These are phyloP conservation scores for Acronicta psi DNA, from an alignment of 2,888 invertebrate genomes.

Conservation along the genomic window DNA sequence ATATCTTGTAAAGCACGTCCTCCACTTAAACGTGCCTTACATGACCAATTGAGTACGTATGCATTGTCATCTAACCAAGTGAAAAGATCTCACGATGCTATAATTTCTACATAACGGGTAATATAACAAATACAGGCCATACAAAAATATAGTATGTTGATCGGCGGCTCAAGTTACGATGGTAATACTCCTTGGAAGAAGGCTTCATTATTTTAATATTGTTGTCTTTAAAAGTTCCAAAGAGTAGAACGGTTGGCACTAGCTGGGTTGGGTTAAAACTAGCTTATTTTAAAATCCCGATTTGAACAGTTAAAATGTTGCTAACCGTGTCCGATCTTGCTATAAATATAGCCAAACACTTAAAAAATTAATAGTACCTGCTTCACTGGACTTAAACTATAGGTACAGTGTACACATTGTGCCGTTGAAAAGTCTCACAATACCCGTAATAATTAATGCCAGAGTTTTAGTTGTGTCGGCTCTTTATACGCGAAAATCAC, in stretches of 20 bases:
- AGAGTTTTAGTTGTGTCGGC: conserved; percentile 10
- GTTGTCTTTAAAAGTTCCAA: too few relatives aligned
- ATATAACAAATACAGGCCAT: neutral
- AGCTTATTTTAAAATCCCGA: too few relatives aligned
- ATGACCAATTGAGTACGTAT: neutral
- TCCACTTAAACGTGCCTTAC: neutral
- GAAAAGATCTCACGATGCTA: neutral
- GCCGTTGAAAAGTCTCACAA: conserved; percentile 24
- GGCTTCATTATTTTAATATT: too few relatives aligned
- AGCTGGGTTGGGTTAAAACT: neutral
- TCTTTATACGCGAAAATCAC: conserved; percentile 25
- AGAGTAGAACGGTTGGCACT: too few relatives aligned
- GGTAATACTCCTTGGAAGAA: too few relatives aligned
- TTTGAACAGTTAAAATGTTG: too few relatives aligned
- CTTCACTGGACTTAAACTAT: too few relatives aligned
- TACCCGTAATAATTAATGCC: conserved; percentile 30
- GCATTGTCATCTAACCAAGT: neutral
- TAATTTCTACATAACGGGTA: neutral
- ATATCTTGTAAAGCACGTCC: neutral
- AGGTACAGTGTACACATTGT: neutral
- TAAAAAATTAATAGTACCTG: too few relatives aligned
- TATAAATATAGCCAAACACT: too few relatives aligned
- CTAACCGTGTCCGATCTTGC: too few relatives aligned
- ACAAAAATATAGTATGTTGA: neutral
- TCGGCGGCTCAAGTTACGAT: neutral